A percentile compares a stretch with the other conserved stretches of the same genome.
Evolutionary conservation across 2,113 vertebrate species (phyloP).

Genomic region (Calypte anna): DNA sequence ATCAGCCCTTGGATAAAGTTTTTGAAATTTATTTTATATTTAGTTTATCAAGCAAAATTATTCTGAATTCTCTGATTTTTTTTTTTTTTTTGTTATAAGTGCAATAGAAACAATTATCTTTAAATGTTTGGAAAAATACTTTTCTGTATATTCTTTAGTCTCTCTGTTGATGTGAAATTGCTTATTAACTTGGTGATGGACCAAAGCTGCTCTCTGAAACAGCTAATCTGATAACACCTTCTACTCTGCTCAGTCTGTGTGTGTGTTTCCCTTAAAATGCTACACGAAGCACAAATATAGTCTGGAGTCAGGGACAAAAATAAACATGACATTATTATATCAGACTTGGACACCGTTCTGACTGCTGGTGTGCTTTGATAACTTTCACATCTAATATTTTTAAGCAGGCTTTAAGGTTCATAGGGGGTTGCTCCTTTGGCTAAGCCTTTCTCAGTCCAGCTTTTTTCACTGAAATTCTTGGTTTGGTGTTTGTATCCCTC

Average conservation of each 20-base stretch:
- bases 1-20: conserved; percentile 36
- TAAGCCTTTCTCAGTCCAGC: background rate
- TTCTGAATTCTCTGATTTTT: background rate
- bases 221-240: background rate
- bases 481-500: background rate
- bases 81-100: background rate
- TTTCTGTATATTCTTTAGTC: background rate
- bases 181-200: background rate
- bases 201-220: background rate
- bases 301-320: conserved; percentile 33
- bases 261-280: conserved; percentile 35
- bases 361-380: background rate
- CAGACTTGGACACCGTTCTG: background rate
- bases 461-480: background rate
- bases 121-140: background rate
- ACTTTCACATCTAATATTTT: background rate
- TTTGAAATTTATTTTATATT: background rate
- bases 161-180: background rate
- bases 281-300: conserved; percentile 19
- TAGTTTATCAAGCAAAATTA: background rate
- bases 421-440: background rate
- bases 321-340: conserved; percentile 51
- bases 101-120: background rate
- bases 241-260: background rate
- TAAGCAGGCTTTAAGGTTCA: background rate